Conservation (phyloP, 2,113 vertebrate genomes). For the Charina bottae region DNA sequence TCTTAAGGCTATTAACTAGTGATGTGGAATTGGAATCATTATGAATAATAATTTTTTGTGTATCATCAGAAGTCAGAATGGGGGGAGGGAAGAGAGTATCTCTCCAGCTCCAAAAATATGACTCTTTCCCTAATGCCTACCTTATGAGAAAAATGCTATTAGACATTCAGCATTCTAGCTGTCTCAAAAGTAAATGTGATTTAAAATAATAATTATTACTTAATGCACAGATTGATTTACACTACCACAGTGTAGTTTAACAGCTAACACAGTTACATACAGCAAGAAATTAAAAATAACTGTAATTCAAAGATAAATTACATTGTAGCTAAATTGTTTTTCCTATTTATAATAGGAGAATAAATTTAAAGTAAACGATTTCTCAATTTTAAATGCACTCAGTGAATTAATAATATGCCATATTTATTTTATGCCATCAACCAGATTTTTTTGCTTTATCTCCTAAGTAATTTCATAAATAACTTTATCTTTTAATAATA, state of each 20-base stretch:
- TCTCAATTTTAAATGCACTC: not conserved
- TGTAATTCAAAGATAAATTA: constrained; percentile 16
- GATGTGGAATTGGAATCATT: not conserved
- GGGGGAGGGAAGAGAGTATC: too few relatives aligned
- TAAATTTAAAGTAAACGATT: not conserved
- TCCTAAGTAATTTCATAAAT: not conserved
- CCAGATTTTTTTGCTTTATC: not conserved
- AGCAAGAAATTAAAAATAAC: not conserved
- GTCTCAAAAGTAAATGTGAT: not conserved
- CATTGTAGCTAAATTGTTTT: not conserved
- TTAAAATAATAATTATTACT: not conserved
- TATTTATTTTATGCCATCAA: not conserved
- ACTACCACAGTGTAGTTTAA: not conserved
- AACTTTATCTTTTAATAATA: not conserved
- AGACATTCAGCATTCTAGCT: not conserved
- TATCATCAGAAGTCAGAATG: not conserved
- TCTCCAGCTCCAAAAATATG: not conserved
- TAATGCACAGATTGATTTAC: constrained; percentile 29
- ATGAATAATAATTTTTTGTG: not conserved
- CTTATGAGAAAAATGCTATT: not conserved
- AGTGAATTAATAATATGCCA: not conserved
- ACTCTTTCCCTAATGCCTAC: too few relatives aligned
- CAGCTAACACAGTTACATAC: constrained; percentile 36
- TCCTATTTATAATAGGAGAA: not conserved
- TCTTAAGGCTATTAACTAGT: not conserved